Conservation (phyloP, 2,113 vertebrate genomes). For the Ochotona princeps region DNA sequence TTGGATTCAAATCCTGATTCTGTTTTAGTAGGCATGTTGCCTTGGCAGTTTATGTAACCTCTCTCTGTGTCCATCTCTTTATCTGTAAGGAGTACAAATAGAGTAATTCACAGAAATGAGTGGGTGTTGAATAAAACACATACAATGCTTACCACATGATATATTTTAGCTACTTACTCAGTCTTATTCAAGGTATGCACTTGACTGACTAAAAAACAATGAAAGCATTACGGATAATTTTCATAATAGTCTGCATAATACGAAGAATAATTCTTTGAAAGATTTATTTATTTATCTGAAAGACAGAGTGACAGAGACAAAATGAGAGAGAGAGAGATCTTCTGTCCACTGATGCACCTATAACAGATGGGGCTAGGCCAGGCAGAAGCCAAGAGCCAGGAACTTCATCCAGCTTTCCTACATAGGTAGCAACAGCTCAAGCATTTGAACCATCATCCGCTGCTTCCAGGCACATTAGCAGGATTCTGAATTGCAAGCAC, state of each 20-base stretch:
- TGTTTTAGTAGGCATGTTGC: background rate
- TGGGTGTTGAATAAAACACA: background rate
- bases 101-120: background rate
- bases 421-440: too few species aligned
- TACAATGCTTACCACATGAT: background rate
- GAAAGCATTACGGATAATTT: background rate
- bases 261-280: background rate
- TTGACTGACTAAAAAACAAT: conserved; percentile 52
- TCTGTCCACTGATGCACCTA: too few species aligned
- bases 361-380: too few species aligned
- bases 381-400: too few species aligned
- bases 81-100: background rate
- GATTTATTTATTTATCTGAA: too few species aligned
- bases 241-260: background rate
- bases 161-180: background rate
- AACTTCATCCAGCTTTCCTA: too few species aligned
- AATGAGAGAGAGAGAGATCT: too few species aligned
- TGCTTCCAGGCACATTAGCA: too few species aligned
- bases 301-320: too few species aligned
- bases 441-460: too few species aligned
- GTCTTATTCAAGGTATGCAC: background rate
- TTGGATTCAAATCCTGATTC: background rate
- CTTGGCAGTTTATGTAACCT: background rate
- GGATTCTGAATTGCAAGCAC: too few species aligned
- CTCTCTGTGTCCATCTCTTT: background rate